Evolutionary conservation across 2,797 vertebrate genomes (phyloP), one percentile per base, ranked within the genome.

Genomic region (Acanthurus tractus): DNA sequence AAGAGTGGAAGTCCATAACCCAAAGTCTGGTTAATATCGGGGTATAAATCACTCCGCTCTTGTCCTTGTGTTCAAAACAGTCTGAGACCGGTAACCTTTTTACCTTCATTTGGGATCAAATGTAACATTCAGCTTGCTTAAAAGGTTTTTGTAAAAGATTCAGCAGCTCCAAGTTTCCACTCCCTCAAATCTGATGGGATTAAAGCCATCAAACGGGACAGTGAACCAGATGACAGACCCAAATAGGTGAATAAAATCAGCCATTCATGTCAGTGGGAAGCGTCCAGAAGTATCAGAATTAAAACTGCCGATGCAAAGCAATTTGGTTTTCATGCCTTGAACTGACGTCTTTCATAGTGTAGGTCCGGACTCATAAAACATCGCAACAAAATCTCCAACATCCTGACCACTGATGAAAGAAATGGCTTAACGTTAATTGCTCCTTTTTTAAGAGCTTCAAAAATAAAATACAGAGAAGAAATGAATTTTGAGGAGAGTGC

Each of bases 41-140:
- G 38, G n/a, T 11, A 70, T 91, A 90, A 90, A 92, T 92, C 84
- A 81, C 78, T 73, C 62, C 34, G 3, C 55, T 82, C 25, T 2
- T 65, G 78, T 62, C 50, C 29, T 59, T 36, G 34, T 1, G n/a
- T 70, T 14, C 76, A 67, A 76, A 79, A 56, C 78, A 50, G 56
- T 74, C 77, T 44, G 23, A 81, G 55, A 70, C 78, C 81, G 1
- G 40, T 69, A 68, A 86, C 80, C 86, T 88, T 83, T 89, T 85
- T 80, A 86, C 80, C 85, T 84, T 78, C 17, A 22, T 71, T 57
- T 77, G 22, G 76, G 68, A 84, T 85, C 71, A 77, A 74, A 81
- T 50, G 36, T 63, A 65, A 66, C 68, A 0, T 76, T 75, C 74
- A 38, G 58, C n/a, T 1, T 0, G 17, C 53, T 70, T 70, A 52